These are phyloP conservation scores for Onychorhynchus coronatus DNA, from an alignment of 2,113 vertebrate genomes.

Conservation along the genomic window DNA sequence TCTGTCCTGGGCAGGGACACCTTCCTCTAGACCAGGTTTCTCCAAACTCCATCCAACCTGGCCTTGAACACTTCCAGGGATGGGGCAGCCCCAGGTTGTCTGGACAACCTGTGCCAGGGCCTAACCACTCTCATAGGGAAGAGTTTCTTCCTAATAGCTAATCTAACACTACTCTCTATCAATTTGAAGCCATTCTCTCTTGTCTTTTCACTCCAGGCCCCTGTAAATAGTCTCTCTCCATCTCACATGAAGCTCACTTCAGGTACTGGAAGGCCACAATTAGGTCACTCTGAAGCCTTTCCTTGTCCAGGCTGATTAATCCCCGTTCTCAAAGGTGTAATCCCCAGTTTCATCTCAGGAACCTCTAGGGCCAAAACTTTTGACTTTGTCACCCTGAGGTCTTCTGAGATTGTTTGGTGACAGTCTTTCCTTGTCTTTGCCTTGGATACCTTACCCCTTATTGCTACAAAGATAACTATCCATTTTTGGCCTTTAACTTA, in stretches of 20 bases:
- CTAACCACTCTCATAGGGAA: not conserved
- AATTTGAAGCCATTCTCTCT: not conserved
- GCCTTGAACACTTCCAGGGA: not conserved
- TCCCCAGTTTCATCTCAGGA: not conserved
- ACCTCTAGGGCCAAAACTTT: not conserved
- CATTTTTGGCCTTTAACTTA: not conserved
- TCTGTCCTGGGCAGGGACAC: not conserved
- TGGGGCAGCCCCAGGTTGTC: not conserved
- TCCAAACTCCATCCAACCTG: not conserved
- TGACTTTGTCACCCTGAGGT: not conserved
- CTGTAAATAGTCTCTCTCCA: not conserved
- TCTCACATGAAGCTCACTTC: not conserved
- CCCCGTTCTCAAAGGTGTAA: not conserved
- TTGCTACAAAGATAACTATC: not conserved
- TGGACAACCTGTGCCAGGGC: not conserved
- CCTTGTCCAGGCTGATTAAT: not conserved
- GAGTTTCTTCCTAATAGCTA: not conserved
- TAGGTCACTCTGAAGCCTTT: not conserved
- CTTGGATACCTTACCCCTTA: not conserved
- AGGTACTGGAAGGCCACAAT: not conserved
- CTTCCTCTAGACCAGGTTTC: not conserved
- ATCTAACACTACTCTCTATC: not conserved
- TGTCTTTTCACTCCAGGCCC: not conserved
- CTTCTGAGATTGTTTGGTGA: not conserved
- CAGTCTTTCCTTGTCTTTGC: not conserved